Evolutionary conservation across 2,797 vertebrate genomes (phyloP).

Genomic region (Okamejei kenojei): DNA sequence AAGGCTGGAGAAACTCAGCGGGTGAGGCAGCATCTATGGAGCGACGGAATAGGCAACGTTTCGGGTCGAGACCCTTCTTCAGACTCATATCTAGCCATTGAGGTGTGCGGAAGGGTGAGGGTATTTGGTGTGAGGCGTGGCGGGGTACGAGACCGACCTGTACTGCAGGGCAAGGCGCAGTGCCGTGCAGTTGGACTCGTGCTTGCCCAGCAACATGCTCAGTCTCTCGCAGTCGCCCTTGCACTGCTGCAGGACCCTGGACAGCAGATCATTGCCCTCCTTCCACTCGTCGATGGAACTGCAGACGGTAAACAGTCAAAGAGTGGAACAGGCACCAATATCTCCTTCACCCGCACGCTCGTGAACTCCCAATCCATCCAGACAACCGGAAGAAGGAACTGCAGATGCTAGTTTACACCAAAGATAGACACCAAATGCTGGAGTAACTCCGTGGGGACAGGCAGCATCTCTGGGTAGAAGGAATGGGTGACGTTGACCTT

Average conservation of each 20-base stretch:
- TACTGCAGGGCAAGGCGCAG: constrained; percentile 69
- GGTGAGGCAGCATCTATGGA: no score
- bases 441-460: no score
- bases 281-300: constrained; percentile 71
- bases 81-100: no score
- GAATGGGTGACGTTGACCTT: no score
- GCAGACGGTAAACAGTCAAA: background rate
- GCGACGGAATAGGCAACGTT: no score
- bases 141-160: constrained; percentile 57
- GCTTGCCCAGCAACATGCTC: constrained; percentile 62
- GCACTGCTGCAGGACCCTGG: constrained; percentile 62
- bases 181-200: constrained; percentile 69
- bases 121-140: background rate
- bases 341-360: background rate
- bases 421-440: no score
- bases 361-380: background rate
- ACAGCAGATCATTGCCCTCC: constrained; percentile 70
- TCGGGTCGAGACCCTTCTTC: no score
- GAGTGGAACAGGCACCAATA: background rate
- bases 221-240: constrained; percentile 68
- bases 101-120: background rate
- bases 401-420: no score
- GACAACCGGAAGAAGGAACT: no score
- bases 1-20: no score
- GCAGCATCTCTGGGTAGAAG: no score